Evolutionary conservation across 2,888 invertebrate genomes (phyloP), one percentile per base, ranked within the genome.

Genomic region (Scaptomyza tumidula): DNA sequence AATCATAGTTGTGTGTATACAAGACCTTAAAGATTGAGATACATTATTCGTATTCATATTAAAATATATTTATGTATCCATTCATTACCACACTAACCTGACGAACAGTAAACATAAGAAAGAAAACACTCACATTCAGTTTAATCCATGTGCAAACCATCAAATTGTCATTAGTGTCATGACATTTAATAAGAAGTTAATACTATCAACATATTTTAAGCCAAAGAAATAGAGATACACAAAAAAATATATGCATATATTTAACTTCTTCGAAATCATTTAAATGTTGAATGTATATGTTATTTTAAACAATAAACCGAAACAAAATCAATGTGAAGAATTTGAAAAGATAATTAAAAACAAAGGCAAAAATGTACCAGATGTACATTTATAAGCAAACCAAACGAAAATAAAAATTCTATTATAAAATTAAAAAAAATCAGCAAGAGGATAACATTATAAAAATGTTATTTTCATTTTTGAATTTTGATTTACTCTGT

Each of bases 281-380:
- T 76, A 78, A 87, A 76, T 85, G 88, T 72, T 89, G 85, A 83
- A 89, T 89, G 86, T 89, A 89, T 83, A 79, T 80, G 88, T 88
- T 89, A 86, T 86, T 86, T 88, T 75, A 88, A 86, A 80, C 76
- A 70, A 78, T 68, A 88, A 74, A 68, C 63, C 59, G 46, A 69
- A 69, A 63, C 43, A 69, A 63, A 52, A 50, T 62, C 16, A 33
- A 33, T 43, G 59, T 64, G 52, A 71, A 59, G 52, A 73, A 87
- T 69, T 68, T 72, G 75, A 44, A 39, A 59, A 50, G 60, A 71
- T 71, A 81, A 78, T 64, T 87, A 50, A 56, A 64, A 39, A 27
- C 3, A n/a, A 33, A 16, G 33, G 11, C 6, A 37, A 37, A 37
- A 29, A 14, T 14, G 14, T 3, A 24, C 19, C 3, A 29, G 33